Percentiles rank a stretch among this genome's conserved stretches.
These are phyloP conservation scores for Manis pentadactyla DNA, from an alignment of 2,797 vertebrate species.

Conservation along the genomic window DNA sequence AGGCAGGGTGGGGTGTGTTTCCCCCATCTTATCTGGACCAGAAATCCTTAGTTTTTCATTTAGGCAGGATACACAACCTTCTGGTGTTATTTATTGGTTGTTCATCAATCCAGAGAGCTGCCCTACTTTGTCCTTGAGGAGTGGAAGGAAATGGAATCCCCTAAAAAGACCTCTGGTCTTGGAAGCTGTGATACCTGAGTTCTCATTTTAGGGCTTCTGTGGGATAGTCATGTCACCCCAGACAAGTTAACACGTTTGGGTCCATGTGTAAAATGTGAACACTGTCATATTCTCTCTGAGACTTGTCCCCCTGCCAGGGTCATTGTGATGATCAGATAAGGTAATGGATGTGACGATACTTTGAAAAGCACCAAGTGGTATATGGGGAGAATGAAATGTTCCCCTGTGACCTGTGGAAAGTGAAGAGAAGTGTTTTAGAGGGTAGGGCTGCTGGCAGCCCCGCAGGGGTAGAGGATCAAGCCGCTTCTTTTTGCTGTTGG, in stretches of 20 bases:
- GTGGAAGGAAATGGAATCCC: background rate
- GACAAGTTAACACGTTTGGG: background rate
- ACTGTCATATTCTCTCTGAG: no score
- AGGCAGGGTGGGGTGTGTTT: background rate
- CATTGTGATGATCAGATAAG: background rate
- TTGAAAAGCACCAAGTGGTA: background rate
- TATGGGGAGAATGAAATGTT: background rate
- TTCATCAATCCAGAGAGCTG: background rate
- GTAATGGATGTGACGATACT: background rate
- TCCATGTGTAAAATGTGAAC: background rate
- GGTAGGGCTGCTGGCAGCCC: no score
- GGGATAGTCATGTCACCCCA: no score
- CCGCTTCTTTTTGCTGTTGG: background rate
- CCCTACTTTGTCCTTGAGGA: background rate
- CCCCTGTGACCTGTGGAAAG: background rate
- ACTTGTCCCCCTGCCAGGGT: fast-evolving
- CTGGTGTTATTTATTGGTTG: background rate
- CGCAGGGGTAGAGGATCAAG: background rate
- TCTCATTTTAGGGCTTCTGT: background rate
- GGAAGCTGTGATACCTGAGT: background rate
- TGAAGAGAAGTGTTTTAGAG: background rate
- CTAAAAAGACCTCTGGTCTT: background rate
- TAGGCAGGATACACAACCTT: background rate
- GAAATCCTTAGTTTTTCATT: background rate
- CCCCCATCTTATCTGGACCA: background rate